Conservation (phyloP, 2,797 vertebrate genomes). For the Smutsia temminckii region DNA sequence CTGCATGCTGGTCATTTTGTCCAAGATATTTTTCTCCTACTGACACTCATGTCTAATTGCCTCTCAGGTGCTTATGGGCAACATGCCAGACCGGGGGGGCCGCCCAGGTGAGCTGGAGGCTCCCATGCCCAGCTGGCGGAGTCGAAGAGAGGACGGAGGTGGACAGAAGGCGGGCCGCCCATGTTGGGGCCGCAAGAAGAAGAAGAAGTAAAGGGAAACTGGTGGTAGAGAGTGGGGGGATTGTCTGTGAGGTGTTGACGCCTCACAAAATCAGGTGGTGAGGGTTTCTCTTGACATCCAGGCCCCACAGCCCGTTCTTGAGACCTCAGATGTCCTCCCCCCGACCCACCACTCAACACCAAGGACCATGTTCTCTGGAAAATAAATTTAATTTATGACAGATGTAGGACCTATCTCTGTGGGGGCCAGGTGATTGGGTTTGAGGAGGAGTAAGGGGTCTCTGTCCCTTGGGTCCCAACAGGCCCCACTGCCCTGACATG, state of each 20-base stretch:
- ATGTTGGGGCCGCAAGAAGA: conserved; percentile 85
- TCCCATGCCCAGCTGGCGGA: conserved; percentile 90
- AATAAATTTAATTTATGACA: conserved; percentile 74
- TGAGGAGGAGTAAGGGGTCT: not conserved
- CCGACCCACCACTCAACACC: not conserved
- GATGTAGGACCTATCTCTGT: not conserved
- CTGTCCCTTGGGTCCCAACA: not conserved
- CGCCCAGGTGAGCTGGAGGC: conserved; percentile 91
- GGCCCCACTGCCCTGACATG: not conserved
- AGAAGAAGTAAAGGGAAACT: conserved; percentile 58
- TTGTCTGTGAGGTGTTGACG: not conserved
- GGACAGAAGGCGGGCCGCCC: conserved; percentile 53
- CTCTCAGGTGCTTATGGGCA: conserved; percentile 89
- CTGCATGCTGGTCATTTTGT: not conserved
- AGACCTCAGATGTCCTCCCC: not conserved
- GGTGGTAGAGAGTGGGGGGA: not conserved
- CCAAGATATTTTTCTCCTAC: not conserved
- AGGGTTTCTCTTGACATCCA: not conserved
- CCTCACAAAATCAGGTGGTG: too few species aligned
- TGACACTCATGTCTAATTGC: conserved; percentile 34
- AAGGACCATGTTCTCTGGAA: conserved; percentile 52
- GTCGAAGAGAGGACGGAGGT: conserved; percentile 81
- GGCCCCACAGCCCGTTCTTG: not conserved
- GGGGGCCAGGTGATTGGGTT: not conserved
- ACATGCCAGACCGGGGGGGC: conserved; percentile 92